These are phyloP conservation scores for Orchestes rusci DNA, from an alignment of 2,888 invertebrate genomes.

Conservation along the genomic window DNA sequence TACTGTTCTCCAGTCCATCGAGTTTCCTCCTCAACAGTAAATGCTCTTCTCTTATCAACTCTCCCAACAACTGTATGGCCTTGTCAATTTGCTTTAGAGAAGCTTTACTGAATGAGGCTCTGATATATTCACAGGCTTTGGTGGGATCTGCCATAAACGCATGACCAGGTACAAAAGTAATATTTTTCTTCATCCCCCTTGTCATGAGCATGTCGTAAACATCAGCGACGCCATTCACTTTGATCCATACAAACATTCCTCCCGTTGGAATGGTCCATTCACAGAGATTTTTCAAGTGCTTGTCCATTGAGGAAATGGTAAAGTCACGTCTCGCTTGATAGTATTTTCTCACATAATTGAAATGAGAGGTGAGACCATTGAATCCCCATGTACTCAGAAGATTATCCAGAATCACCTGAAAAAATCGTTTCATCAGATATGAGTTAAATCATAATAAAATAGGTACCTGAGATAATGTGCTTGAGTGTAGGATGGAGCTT, in stretches of 20 bases:
- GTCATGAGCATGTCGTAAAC: conserved; percentile 66
- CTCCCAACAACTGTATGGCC: conserved; percentile 53
- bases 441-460: no score
- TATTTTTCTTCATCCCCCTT: conserved; percentile 58
- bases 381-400: conserved; percentile 54
- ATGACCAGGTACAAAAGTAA: conserved; percentile 67
- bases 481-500: conserved; percentile 57
- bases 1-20: conserved; percentile 35
- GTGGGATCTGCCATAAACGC: conserved; percentile 60
- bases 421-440: background rate
- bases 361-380: conserved; percentile 54
- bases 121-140: conserved; percentile 57
- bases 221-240: conserved; percentile 59
- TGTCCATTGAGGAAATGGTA: conserved; percentile 53
- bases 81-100: conserved; percentile 56
- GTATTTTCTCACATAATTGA: conserved; percentile 51
- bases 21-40: conserved; percentile 41
- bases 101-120: conserved; percentile 66
- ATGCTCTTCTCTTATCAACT: conserved; percentile 55
- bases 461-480: conserved; percentile 61
- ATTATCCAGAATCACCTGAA: conserved; percentile 51
- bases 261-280: conserved; percentile 61
- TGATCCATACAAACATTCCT: conserved; percentile 75
- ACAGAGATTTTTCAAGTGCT: conserved; percentile 54
- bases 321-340: conserved; percentile 58